phyloP scores from a whole-genome alignment of 2,113 vertebrate genomes.

The Melanocharis versteri region DNA sequence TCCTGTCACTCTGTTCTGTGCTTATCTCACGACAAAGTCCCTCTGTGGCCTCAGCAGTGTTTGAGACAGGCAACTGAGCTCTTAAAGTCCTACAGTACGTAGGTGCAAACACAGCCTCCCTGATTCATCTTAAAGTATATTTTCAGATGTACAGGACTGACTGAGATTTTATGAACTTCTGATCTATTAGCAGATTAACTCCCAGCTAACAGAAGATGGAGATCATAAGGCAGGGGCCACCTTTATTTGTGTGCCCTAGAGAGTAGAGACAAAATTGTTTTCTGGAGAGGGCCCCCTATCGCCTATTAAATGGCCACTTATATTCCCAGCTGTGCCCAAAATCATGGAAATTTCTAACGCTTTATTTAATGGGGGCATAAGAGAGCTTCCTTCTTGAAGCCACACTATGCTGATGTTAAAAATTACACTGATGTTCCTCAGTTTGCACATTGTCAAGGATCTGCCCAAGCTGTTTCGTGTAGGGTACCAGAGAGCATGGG shows the following conservation, averaged over 20 bases:
- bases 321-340: background rate
- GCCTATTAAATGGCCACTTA: background rate
- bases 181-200: background rate
- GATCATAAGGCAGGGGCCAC: background rate
- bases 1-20: background rate
- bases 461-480: background rate
- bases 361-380: background rate
- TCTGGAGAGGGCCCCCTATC: rapidly evolving
- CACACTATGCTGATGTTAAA: background rate
- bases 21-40: background rate
- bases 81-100: background rate
- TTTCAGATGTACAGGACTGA: background rate
- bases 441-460: rapidly evolving
- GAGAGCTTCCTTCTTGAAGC: background rate
- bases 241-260: background rate
- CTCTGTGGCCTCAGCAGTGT: background rate
- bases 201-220: background rate
- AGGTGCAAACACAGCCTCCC: rapidly evolving
- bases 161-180: background rate
- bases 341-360: background rate
- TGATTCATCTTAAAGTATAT: too few relatives aligned
- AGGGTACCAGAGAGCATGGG: background rate
- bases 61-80: background rate
- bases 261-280: background rate
- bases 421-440: background rate